Evolutionary conservation across 2,797 vertebrate species (phyloP).

Genomic region (Vespertilio murinus): DNA sequence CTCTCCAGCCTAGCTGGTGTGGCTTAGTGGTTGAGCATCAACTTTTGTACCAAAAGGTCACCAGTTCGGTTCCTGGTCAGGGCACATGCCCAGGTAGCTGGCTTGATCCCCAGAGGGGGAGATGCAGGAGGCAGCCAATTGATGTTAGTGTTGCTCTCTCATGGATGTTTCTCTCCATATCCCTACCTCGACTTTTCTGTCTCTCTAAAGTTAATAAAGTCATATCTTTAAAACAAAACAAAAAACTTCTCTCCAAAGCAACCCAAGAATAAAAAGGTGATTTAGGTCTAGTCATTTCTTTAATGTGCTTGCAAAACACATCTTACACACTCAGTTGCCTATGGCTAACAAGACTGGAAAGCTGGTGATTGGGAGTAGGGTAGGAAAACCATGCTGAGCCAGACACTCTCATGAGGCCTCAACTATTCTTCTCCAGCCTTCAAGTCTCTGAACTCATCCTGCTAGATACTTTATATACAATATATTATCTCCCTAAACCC

Average conservation of each 20-base stretch:
- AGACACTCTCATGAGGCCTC: not conserved
- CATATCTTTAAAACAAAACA: not conserved
- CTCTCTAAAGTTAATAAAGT: not conserved
- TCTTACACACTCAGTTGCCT: slow-evolving; percentile 11
- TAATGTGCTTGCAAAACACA: not conserved
- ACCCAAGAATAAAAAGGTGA: not conserved
- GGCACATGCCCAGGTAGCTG: no score
- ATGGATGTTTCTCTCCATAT: no score
- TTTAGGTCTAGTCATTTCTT: slow-evolving; percentile 33
- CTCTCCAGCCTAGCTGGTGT: not conserved
- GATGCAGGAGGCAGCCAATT: no score
- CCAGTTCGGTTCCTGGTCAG: no score
- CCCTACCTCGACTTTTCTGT: not conserved
- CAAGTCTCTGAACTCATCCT: slow-evolving; percentile 8
- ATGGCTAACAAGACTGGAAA: not conserved
- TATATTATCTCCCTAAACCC: slow-evolving; percentile 24
- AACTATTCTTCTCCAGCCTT: not conserved
- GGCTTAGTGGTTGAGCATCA: no score
- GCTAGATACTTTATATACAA: not conserved
- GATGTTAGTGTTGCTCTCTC: no score
- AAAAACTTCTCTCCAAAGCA: slow-evolving; percentile 2
- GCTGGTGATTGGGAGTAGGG: not conserved
- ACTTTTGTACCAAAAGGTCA: no score
- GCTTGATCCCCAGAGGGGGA: no score
- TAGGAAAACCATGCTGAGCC: slow-evolving; percentile 21